A percentile compares a stretch with the other conserved stretches of the same genome.
These are phyloP conservation scores for Diplosoma virens DNA, from an alignment of 23 tunicate species.

Conservation along the genomic window DNA sequence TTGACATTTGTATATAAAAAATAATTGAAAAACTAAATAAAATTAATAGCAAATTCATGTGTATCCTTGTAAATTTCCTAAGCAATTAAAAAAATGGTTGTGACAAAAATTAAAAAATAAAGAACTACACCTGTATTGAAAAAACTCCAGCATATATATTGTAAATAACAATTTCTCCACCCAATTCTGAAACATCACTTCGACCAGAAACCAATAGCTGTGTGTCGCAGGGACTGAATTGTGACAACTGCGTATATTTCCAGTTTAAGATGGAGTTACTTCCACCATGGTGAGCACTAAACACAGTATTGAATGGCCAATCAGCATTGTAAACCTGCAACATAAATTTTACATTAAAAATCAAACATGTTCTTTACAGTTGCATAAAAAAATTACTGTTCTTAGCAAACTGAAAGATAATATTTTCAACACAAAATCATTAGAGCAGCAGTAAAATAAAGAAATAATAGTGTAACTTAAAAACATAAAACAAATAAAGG, in stretches of 20 bases:
- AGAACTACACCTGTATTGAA: constrained; percentile 44
- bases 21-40: not conserved
- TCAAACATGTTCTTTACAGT: no score
- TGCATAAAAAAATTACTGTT: no score
- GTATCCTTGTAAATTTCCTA: no score
- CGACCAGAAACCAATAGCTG: constrained; percentile 83
- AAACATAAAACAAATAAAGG: no score
- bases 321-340: constrained; percentile 81
- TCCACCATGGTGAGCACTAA: constrained; percentile 50
- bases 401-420: no score
- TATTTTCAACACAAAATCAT: no score
- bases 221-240: constrained; percentile 73
- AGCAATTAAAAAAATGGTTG: not conserved
- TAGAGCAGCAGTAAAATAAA: no score
- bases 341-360: no score
- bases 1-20: no score
- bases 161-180: constrained; percentile 79
- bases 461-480: no score
- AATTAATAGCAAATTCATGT: not conserved
- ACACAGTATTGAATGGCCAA: constrained; percentile 78
- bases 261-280: constrained; percentile 43
- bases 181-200: constrained; percentile 60
- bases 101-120: not conserved
- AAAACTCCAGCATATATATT: constrained; percentile 51
- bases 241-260: constrained; percentile 78